Conservation (phyloP, 2,888 invertebrate genomes). For the Pristionchus maxplancki region DNA sequence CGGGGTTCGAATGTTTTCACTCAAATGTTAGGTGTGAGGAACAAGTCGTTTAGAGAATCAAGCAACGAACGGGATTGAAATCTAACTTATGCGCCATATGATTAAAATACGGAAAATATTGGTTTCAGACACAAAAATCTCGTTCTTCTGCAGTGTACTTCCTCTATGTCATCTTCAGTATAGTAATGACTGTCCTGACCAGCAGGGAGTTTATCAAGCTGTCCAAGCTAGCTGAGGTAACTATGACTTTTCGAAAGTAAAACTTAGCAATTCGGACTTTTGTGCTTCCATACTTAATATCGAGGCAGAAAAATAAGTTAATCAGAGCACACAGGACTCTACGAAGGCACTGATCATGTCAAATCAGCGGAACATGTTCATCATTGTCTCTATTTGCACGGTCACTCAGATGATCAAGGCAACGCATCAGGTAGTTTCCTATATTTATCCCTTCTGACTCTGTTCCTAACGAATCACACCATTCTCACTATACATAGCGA, state of each 20-base stretch:
- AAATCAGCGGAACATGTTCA: slow-evolving; percentile 25
- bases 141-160: neutral
- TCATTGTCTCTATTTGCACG: slow-evolving; percentile 2
- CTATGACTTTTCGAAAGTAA: no score
- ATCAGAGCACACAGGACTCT: neutral
- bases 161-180: slow-evolving; percentile 1
- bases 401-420: neutral
- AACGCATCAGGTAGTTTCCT: neutral
- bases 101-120: no score
- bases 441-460: no score
- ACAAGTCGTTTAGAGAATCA: neutral
- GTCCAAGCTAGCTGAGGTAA: neutral
- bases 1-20: neutral
- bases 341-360: neutral
- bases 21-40: neutral
- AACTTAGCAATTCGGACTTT: no score
- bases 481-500: no score
- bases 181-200: neutral
- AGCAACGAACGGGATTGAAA: no score
- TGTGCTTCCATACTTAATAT: no score
- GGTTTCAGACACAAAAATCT: neutral
- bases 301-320: no score
- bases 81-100: neutral
- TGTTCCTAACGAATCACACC: no score
- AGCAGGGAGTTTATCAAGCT: neutral